Percentiles rank a stretch among this genome's conserved stretches.
phyloP scores from a whole-genome alignment of 1,140 invertebrate genomes.

The Drosophila athabasca region DNA sequence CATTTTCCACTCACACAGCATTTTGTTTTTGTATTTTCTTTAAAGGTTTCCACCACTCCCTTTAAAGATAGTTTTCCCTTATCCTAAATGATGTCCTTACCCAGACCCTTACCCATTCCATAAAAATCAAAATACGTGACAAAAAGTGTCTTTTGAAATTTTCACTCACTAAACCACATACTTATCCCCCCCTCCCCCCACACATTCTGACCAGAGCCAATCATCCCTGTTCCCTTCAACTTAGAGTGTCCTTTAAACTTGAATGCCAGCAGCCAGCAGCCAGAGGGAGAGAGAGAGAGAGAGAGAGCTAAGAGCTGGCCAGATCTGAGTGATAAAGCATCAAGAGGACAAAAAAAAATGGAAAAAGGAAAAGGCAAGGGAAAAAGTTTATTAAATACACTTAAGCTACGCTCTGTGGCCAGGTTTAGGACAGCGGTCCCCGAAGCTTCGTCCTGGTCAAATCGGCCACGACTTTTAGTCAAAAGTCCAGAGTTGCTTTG shows the following conservation, averaged over 20 bases:
- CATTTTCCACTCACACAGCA: no score
- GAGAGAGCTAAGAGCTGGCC: background rate
- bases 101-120: background rate
- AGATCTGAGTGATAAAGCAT: conserved; percentile 66
- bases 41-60: background rate
- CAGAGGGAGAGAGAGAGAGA: conserved; percentile 16
- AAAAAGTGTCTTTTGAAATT: conserved; percentile 58
- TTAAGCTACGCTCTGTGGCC: conserved; percentile 41
- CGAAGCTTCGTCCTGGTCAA: conserved; percentile 47
- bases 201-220: conserved; percentile 55
- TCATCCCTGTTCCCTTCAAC: conserved; percentile 23
- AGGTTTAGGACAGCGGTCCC: conserved; percentile 3
- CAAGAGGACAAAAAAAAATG: background rate
- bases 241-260: conserved; percentile 52
- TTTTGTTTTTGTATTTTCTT: background rate
- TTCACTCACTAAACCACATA: conserved; percentile 69
- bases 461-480: conserved; percentile 73
- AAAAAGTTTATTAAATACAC: conserved; percentile 58
- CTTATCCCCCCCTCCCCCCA: conserved; percentile 28
- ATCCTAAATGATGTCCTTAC: conserved; percentile 12
- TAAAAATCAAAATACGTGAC: conserved; percentile 64
- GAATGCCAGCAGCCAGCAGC: conserved; percentile 7
- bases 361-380: background rate
- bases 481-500: conserved; percentile 72
- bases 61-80: conserved; percentile 24